phyloP scores from a whole-genome alignment of 2,797 vertebrate species.

The Holocentrus rufus region DNA sequence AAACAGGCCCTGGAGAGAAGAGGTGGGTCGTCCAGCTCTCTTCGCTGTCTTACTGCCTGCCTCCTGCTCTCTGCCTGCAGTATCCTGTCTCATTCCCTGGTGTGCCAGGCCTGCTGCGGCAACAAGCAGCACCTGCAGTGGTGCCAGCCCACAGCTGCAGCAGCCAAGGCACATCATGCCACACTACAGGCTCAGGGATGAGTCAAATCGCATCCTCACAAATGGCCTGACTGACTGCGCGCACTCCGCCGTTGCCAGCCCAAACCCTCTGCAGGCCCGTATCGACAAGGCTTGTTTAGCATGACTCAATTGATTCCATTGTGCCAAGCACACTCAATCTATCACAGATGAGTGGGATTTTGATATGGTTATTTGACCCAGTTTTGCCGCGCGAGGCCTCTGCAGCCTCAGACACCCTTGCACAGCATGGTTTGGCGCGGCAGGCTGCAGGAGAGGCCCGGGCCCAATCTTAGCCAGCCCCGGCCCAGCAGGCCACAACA shows the following conservation, averaged over 20 bases:
- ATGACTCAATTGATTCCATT: slow-evolving; percentile 47
- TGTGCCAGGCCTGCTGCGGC: slow-evolving; percentile 63
- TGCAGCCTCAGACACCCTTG: slow-evolving; percentile 32
- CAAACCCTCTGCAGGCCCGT: slow-evolving; percentile 2
- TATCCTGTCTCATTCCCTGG: slow-evolving; percentile 57
- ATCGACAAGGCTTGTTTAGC: slow-evolving; percentile 27
- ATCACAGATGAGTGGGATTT: slow-evolving; percentile 47
- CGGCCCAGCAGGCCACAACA: slow-evolving; percentile 44
- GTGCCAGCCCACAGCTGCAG: slow-evolving; percentile 60
- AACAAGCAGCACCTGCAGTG: slow-evolving; percentile 64
- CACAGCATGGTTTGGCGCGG: slow-evolving; percentile 36
- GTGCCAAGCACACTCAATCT: slow-evolving; percentile 33
- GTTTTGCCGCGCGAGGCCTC: slow-evolving; percentile 49
- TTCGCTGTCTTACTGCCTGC: slow-evolving; percentile 26
- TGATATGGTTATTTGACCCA: slow-evolving; percentile 61
- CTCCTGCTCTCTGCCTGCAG: slow-evolving; percentile 58
- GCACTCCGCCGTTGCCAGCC: slow-evolving; percentile 9
- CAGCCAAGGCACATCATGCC: slow-evolving; percentile 53
- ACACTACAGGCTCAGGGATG: slow-evolving; percentile 37
- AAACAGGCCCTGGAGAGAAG: slow-evolving; percentile 9
- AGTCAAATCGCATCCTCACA: slow-evolving; percentile 36
- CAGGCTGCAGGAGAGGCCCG: slow-evolving; percentile 40
- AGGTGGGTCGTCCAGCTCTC: slow-evolving; percentile 17
- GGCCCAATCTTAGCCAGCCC: slow-evolving; percentile 24
- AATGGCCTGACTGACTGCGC: background rate